These are phyloP conservation scores for Coelopa pilipes DNA, from an alignment of 2,888 invertebrate species.

Conservation along the genomic window DNA sequence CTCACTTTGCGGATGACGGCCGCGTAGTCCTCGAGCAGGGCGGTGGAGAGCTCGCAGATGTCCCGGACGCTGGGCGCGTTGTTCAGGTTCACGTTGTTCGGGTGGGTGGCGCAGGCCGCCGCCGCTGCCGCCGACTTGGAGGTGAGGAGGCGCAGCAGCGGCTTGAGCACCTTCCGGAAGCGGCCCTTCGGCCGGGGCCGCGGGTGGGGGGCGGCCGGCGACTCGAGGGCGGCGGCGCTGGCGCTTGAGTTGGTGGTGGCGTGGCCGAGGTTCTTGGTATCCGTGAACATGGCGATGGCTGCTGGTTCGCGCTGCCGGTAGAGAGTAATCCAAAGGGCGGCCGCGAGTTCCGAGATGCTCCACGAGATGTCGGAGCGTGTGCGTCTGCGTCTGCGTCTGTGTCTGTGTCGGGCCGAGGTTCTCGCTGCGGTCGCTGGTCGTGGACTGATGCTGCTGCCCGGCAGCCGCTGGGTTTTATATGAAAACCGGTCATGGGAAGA, in stretches of 20 bases:
- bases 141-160: slow-evolving; percentile 56
- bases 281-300: slow-evolving; percentile 56
- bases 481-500: slow-evolving; percentile 40
- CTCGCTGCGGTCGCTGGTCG: slow-evolving; percentile 59
- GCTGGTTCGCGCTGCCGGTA: background rate
- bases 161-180: slow-evolving; percentile 60
- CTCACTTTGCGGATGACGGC: slow-evolving; percentile 47
- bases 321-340: background rate
- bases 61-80: slow-evolving; percentile 43
- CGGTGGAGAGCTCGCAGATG: slow-evolving; percentile 27
- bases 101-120: slow-evolving; percentile 42
- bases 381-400: slow-evolving; percentile 11
- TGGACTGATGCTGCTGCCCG: slow-evolving; percentile 65
- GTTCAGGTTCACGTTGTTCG: slow-evolving; percentile 53
- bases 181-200: slow-evolving; percentile 45
- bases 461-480: slow-evolving; percentile 64
- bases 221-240: slow-evolving; percentile 34
- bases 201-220: background rate
- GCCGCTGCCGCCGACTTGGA: slow-evolving; percentile 41
- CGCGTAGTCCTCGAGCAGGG: slow-evolving; percentile 48
- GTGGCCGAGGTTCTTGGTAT: slow-evolving; percentile 59
- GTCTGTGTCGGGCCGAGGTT: slow-evolving; percentile 51
- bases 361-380: background rate
- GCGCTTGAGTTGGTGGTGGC: slow-evolving; percentile 40
- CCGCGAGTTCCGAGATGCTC: background rate